Conservation (phyloP, 2,888 invertebrate species). For the Himalopsyche anomala region DNA sequence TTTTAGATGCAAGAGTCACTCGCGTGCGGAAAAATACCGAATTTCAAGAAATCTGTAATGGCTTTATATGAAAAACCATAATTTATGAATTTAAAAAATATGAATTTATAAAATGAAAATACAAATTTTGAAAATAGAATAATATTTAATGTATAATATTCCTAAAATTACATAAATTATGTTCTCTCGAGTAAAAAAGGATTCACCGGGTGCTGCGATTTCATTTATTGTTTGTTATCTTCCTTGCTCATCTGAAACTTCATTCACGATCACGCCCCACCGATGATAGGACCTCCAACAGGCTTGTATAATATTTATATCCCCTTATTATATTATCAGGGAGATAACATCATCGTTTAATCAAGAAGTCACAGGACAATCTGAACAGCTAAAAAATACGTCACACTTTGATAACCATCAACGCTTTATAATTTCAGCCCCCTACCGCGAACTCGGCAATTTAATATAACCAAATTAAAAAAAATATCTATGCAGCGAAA, state of each 20-base stretch:
- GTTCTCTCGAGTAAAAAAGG: too few species aligned
- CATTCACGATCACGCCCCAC: slow-evolving; percentile 1
- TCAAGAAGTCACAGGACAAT: not conserved
- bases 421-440: not conserved
- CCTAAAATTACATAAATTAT: too few species aligned
- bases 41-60: too few species aligned
- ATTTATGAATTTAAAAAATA: too few species aligned
- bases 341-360: not conserved
- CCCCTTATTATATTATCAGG: not conserved
- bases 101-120: too few species aligned
- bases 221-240: not conserved
- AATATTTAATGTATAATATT: too few species aligned
- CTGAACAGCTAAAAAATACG: not conserved
- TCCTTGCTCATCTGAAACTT: not conserved
- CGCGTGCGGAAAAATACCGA: too few species aligned
- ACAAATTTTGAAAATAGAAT: too few species aligned
- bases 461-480: not conserved
- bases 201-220: not conserved
- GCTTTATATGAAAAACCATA: too few species aligned
- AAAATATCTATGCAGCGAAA: not conserved
- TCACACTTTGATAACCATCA: slow-evolving; percentile 29
- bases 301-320: not conserved
- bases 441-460: not conserved
- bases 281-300: not conserved
- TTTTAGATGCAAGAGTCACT: too few species aligned